Conservation (phyloP, 1,140 invertebrate genomes). For the Phortica variegata region DNA sequence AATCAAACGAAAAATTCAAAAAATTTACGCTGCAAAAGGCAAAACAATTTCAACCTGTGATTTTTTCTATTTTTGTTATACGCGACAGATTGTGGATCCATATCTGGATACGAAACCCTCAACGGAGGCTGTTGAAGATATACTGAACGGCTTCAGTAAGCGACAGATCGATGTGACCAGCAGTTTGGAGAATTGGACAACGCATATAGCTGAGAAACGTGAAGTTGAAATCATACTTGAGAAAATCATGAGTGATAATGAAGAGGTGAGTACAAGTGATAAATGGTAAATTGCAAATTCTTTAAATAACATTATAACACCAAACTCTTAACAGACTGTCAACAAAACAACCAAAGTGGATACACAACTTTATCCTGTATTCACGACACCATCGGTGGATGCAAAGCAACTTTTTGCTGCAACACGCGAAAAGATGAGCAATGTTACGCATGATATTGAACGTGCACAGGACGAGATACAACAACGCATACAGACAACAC, state of each 20-base stretch:
- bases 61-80: slow-evolving; percentile 50
- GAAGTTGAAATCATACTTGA: slow-evolving; percentile 70
- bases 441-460: slow-evolving; percentile 70
- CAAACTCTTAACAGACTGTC: slow-evolving; percentile 64
- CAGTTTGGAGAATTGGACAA: slow-evolving; percentile 71
- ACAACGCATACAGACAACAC: slow-evolving; percentile 65
- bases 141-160: slow-evolving; percentile 70
- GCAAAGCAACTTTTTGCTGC: slow-evolving; percentile 62
- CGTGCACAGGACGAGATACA: slow-evolving; percentile 72
- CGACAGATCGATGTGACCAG: slow-evolving; percentile 68
- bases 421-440: slow-evolving; percentile 59
- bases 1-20: slow-evolving; percentile 19
- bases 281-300: background rate
- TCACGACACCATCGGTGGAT: slow-evolving; percentile 65
- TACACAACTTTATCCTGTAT: slow-evolving; percentile 74
- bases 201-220: slow-evolving; percentile 65
- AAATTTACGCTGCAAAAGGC: slow-evolving; percentile 9
- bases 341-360: slow-evolving; percentile 74
- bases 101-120: slow-evolving; percentile 73
- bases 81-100: slow-evolving; percentile 68
- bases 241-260: slow-evolving; percentile 72
- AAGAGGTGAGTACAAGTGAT: slow-evolving; percentile 64
- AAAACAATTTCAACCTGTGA: slow-evolving; percentile 12
- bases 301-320: background rate
- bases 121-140: slow-evolving; percentile 68